phyloP scores from a whole-genome alignment of 2,113 vertebrate species.

The Gobiocypris rarus region DNA sequence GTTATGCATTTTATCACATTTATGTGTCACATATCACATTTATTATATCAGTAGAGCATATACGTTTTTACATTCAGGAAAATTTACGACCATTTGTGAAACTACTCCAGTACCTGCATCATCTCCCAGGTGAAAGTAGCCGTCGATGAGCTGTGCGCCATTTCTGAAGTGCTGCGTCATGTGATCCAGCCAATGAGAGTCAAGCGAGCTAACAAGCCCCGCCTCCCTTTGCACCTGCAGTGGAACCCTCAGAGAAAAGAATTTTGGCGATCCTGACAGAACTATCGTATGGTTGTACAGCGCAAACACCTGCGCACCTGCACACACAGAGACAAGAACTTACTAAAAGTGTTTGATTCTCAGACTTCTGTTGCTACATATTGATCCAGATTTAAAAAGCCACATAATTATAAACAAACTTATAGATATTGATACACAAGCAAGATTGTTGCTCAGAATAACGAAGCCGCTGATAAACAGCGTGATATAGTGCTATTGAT shows the following conservation, averaged over 20 bases:
- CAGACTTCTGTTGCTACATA: background rate
- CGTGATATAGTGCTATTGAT: background rate
- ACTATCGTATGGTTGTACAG: conserved; percentile 89
- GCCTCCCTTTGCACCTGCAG: conserved; percentile 85
- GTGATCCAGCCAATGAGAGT: conserved; percentile 94
- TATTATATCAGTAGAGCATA: background rate
- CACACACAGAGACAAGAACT: conserved; percentile 14
- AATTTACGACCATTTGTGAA: too few relatives aligned
- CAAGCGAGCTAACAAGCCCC: conserved; percentile 81
- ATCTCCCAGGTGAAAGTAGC: conserved; percentile 84
- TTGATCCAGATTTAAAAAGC: background rate
- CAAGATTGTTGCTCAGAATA: too few relatives aligned
- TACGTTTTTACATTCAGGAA: background rate
- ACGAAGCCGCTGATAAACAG: too few relatives aligned
- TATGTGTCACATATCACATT: too few relatives aligned
- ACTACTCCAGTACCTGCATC: conserved; percentile 80
- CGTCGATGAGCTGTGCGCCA: conserved; percentile 87
- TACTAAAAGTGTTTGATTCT: conserved; percentile 8
- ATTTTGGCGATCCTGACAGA: conserved; percentile 76
- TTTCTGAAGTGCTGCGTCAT: conserved; percentile 96
- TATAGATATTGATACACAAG: background rate
- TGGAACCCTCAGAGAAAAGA: conserved; percentile 89
- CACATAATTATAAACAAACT: background rate
- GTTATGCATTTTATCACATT: too few relatives aligned
- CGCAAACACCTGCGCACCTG: conserved; percentile 87